Conservation (phyloP, 2,113 vertebrate genomes). For the Pseudonaja textilis region DNA sequence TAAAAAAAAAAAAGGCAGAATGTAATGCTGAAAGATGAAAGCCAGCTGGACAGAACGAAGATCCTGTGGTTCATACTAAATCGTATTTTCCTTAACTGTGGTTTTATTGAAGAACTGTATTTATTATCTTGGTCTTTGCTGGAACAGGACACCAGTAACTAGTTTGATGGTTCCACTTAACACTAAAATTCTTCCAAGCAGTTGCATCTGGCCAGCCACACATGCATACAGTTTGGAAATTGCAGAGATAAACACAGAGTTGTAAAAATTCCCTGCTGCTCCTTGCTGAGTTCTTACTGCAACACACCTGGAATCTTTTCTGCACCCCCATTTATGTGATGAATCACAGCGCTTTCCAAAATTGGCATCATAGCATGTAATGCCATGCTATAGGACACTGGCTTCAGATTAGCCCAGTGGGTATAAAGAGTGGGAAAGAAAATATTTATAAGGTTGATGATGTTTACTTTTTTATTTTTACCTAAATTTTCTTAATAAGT, state of each 20-base stretch:
- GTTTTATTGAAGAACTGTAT: not conserved
- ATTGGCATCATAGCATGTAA: not conserved
- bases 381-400: not conserved
- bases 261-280: not conserved
- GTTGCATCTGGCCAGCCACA: not conserved
- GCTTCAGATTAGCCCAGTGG: not conserved
- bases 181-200: not conserved
- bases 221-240: not conserved
- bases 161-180: not conserved
- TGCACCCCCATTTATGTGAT: not conserved
- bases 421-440: not conserved
- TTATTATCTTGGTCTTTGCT: not conserved
- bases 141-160: not conserved
- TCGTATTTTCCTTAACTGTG: not conserved
- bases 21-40: not conserved
- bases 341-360: not conserved
- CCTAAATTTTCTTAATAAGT: not conserved
- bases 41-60: not conserved
- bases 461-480: not conserved
- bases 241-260: not conserved
- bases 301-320: not conserved
- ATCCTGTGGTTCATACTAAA: not conserved
- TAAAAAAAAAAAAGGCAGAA: not conserved
- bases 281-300: not conserved
- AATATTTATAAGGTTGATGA: not conserved